Evolutionary conservation across 2,888 invertebrate species (phyloP).

Genomic region (Quadroppia sp.): DNA sequence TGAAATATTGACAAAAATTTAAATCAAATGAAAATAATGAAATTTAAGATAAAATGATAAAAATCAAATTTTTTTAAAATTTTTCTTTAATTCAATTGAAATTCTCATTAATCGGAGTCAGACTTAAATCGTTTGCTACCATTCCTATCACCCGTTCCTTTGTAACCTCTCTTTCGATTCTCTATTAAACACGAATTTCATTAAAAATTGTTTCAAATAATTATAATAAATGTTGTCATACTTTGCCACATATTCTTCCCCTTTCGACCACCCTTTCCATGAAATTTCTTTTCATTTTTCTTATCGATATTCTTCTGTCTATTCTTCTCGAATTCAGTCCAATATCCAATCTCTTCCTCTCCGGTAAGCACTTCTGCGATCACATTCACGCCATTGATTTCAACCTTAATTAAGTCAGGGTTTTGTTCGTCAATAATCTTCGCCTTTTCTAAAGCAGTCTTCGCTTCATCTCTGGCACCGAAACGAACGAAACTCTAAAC

Average conservation of each 20-base stretch:
- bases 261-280: conserved; percentile 2
- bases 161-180: conserved; percentile 15
- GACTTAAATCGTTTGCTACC: conserved; percentile 2
- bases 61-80: not conserved
- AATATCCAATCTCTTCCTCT: conserved; percentile 38
- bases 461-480: conserved; percentile 50
- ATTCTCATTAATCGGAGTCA: not conserved
- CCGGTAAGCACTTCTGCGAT: conserved; percentile 29
- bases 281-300: conserved; percentile 8
- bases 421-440: conserved; percentile 32
- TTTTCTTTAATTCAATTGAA: not conserved
- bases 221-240: too few species aligned
- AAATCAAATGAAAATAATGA: not conserved
- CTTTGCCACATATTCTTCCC: conserved; percentile 40
- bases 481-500: conserved; percentile 53
- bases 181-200: conserved; percentile 1
- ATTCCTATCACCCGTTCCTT: conserved; percentile 13
- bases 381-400: conserved; percentile 35
- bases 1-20: not conserved
- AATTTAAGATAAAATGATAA: not conserved
- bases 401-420: conserved; percentile 39
- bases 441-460: conserved; percentile 46
- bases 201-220: too few species aligned
- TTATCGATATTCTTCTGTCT: not conserved
- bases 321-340: conserved; percentile 27